Conservation (phyloP, 2,113 vertebrate species). For the Cyprinodon variegatus region DNA sequence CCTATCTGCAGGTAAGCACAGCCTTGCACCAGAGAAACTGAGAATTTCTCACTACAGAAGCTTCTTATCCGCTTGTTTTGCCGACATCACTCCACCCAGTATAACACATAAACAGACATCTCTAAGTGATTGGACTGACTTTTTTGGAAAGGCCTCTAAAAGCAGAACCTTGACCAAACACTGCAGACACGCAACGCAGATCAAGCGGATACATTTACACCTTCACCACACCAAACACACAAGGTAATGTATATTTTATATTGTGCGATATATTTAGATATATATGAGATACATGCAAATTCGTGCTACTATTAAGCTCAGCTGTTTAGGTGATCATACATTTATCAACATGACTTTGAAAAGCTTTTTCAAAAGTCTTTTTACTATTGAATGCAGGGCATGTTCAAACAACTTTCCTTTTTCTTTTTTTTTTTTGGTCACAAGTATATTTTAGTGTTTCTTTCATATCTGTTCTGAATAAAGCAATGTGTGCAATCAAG, state of each 20-base stretch:
- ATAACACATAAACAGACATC: constrained; percentile 76
- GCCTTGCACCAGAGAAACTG: constrained; percentile 64
- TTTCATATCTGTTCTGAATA: constrained; percentile 69
- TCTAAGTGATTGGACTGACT: constrained; percentile 69
- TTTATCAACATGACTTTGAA: constrained; percentile 14
- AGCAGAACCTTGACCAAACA: constrained; percentile 69
- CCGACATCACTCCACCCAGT: constrained; percentile 68
- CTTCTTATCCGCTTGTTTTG: constrained; percentile 74
- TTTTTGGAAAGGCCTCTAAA: constrained; percentile 49
- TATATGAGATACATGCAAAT: constrained; percentile 37
- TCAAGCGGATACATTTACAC: constrained; percentile 57
- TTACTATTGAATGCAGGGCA: constrained; percentile 54
- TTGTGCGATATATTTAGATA: constrained; percentile 31
- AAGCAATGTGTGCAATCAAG: constrained; percentile 74
- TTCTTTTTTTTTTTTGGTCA: constrained; percentile 67
- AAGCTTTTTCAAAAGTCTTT: constrained; percentile 42
- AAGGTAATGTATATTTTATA: constrained; percentile 45
- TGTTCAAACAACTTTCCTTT: constrained; percentile 57
- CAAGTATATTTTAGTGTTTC: constrained; percentile 72
- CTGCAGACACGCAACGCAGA: not conserved
- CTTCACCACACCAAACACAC: constrained; percentile 54
- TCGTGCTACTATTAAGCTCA: constrained; percentile 35
- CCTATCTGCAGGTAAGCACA: constrained; percentile 52
- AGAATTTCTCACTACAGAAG: constrained; percentile 68
- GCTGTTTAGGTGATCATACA: constrained; percentile 10